Evolutionary conservation across 2,888 invertebrate species (phyloP).

Genomic region (Macropis europaea): DNA sequence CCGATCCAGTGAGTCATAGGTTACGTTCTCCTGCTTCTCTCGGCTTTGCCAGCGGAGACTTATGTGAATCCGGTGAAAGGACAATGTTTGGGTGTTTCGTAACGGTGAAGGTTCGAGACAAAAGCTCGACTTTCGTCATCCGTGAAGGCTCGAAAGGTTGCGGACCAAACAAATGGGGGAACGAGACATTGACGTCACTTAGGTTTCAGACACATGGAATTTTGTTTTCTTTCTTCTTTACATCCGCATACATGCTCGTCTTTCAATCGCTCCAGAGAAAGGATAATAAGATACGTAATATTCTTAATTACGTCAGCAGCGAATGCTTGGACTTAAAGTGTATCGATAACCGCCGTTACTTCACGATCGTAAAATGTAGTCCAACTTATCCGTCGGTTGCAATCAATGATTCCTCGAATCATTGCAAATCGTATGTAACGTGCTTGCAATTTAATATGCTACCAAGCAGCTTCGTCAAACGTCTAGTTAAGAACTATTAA

Average conservation of each 20-base stretch:
- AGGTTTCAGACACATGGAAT: not conserved
- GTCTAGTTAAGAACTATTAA: too few species aligned
- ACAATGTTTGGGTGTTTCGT: conserved; percentile 39
- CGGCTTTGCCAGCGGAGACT: not conserved
- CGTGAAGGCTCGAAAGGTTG: not conserved
- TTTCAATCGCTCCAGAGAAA: too few species aligned
- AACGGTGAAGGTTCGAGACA: conserved; percentile 6
- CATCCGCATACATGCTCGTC: too few species aligned
- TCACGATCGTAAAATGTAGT: not conserved
- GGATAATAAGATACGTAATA: too few species aligned
- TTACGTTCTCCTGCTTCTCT: conserved; percentile 17
- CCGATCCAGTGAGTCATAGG: too few species aligned
- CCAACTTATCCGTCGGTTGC: not conserved
- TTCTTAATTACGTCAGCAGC: not conserved
- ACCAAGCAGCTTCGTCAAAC: too few species aligned
- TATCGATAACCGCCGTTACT: too few species aligned
- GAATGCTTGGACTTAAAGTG: not conserved
- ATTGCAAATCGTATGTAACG: too few species aligned
- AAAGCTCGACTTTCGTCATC: conserved; percentile 26
- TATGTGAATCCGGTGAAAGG: conserved; percentile 41
- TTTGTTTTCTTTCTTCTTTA: too few species aligned
- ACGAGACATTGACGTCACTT: not conserved
- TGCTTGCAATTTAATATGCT: too few species aligned
- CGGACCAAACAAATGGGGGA: not conserved
- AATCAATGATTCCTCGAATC: too few species aligned